phyloP scores from a whole-genome alignment of 1,140 invertebrate species.

The Aphidius gifuensis region DNA sequence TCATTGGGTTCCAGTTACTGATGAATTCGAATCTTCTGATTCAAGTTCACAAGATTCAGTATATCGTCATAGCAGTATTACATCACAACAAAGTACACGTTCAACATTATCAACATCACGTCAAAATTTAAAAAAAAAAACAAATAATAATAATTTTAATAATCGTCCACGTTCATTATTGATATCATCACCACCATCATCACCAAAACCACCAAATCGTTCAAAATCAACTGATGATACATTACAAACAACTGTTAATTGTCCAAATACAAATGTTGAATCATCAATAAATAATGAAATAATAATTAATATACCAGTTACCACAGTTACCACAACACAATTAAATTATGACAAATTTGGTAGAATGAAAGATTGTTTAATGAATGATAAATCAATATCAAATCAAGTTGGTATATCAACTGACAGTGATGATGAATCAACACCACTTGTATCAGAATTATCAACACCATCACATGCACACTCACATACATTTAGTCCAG shows the following conservation, averaged over 20 bases:
- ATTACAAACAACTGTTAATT: background rate
- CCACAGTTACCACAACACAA: constrained; percentile 18
- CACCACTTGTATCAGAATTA: constrained; percentile 59
- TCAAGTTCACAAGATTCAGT: constrained; percentile 45
- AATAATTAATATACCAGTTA: constrained; percentile 28
- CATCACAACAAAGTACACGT: constrained; percentile 35
- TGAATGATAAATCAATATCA: constrained; percentile 19
- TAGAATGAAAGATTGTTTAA: constrained; percentile 49
- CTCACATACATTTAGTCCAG: constrained; percentile 22
- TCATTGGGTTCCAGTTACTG: constrained; percentile 55
- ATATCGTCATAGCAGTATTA: constrained; percentile 46
- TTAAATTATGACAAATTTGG: constrained; percentile 45
- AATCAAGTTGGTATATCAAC: constrained; percentile 32
- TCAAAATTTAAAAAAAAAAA: constrained; percentile 17
- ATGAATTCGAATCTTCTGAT: constrained; percentile 36
- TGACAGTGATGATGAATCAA: constrained; percentile 63
- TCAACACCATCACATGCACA: constrained; percentile 46
- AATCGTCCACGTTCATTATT: constrained; percentile 37
- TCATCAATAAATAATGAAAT: constrained; percentile 30
- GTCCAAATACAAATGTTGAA: constrained; percentile 1
- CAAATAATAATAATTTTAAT: constrained; percentile 12
- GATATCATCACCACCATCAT: constrained; percentile 38
- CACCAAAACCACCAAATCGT: constrained; percentile 38
- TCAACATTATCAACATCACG: constrained; percentile 33
- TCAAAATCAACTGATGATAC: constrained; percentile 43